Percentiles rank a stretch among this genome's conserved stretches.
Evolutionary conservation across 2,113 vertebrate genomes (phyloP).

Genomic region (Lipotes vexillifer): DNA sequence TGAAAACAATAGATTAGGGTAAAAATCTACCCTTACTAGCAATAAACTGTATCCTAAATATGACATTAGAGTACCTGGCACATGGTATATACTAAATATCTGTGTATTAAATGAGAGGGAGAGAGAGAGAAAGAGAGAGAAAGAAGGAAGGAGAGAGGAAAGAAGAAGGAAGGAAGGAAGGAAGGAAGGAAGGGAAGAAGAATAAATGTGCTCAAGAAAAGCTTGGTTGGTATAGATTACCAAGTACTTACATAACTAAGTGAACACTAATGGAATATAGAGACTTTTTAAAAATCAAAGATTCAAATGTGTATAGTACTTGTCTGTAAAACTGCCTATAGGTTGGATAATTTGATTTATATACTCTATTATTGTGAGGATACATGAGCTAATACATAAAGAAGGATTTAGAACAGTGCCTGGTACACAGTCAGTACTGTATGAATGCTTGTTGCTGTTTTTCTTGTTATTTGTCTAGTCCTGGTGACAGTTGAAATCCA

Average conservation of each 20-base stretch:
- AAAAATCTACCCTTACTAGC: background rate
- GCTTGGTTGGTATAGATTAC: background rate
- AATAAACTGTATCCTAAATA: background rate
- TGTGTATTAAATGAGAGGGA: background rate
- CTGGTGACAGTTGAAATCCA: background rate
- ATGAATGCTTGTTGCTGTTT: background rate
- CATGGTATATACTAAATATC: background rate
- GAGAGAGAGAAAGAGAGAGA: background rate
- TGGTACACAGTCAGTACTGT: background rate
- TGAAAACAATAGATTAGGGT: background rate
- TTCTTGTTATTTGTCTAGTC: background rate
- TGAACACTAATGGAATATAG: background rate
- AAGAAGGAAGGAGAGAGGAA: background rate
- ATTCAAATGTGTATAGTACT: background rate
- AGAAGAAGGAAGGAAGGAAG: background rate
- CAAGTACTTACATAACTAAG: background rate
- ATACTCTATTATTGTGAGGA: background rate
- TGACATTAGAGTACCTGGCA: background rate
- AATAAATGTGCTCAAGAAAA: background rate
- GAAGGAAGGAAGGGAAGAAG: fast-evolving
- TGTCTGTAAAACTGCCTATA: background rate
- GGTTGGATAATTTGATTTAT: background rate
- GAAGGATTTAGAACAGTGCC: background rate
- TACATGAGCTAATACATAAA: background rate
- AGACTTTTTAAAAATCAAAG: background rate